These are phyloP conservation scores for Origma solitaria DNA, from an alignment of 2,113 vertebrate species.

Conservation along the genomic window DNA sequence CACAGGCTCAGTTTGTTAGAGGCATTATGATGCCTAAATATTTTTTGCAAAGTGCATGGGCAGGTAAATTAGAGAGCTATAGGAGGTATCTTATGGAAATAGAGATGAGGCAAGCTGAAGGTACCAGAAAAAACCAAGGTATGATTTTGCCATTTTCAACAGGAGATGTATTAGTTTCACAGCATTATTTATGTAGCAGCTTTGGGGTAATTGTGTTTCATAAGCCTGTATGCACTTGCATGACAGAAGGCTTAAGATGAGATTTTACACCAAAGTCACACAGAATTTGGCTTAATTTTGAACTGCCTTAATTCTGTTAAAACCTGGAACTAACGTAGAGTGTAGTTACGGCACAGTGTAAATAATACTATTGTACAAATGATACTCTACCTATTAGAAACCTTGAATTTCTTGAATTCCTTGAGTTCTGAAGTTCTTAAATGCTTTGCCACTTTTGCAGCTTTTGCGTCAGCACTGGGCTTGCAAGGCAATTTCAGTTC, in stretches of 20 bases:
- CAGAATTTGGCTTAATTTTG: neutral
- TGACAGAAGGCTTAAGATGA: neutral
- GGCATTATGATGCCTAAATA: neutral
- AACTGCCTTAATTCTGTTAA: neutral
- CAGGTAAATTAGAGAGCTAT: neutral
- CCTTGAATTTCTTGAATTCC: neutral
- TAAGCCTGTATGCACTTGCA: neutral
- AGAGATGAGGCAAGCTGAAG: neutral
- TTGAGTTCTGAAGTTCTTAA: neutral
- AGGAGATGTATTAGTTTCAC: neutral
- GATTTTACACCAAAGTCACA: neutral
- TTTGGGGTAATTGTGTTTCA: neutral
- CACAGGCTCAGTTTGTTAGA: neutral
- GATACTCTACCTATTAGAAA: neutral
- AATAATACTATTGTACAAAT: neutral
- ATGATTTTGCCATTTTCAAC: neutral
- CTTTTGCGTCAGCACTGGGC: neutral
- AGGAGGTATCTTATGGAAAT: neutral
- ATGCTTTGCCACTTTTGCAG: neutral
- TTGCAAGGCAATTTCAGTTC: neutral
- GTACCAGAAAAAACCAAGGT: neutral
- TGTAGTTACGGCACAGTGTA: neutral
- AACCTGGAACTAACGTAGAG: neutral
- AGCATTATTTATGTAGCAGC: neutral
- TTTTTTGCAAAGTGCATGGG: neutral